Percentiles rank a stretch among this genome's conserved stretches.
Conservation (phyloP, 2,888 invertebrate species). For the Chrysomela aeneicollis region DNA sequence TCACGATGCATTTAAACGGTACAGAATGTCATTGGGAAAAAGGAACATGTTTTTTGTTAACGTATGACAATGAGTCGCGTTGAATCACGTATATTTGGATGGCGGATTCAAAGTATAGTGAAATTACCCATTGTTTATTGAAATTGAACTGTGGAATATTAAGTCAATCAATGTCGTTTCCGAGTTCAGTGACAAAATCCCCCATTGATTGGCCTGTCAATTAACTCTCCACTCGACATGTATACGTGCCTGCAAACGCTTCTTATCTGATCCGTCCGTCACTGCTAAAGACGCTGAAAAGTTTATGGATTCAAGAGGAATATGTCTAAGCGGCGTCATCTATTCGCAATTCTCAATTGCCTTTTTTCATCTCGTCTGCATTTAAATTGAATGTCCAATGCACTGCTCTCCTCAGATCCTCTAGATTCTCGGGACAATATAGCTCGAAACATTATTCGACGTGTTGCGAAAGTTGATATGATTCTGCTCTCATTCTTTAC, state of each 20-base stretch:
- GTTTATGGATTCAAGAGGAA: conserved; percentile 60
- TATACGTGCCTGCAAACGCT: conserved; percentile 62
- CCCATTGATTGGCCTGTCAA: conserved; percentile 63
- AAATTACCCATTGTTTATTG: conserved; percentile 62
- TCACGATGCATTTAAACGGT: conserved; percentile 43
- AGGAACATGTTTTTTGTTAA: conserved; percentile 41
- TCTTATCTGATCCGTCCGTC: conserved; percentile 62
- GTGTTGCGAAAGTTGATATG: neutral
- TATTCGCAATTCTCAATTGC: conserved; percentile 56
- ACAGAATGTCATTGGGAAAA: conserved; percentile 43
- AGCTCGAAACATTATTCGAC: neutral
- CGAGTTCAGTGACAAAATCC: conserved; percentile 61
- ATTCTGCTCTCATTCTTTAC: neutral
- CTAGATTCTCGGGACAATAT: neutral
- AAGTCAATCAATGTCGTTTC: conserved; percentile 61
- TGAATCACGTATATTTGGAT: conserved; percentile 56
- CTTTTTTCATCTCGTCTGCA: conserved; percentile 46
- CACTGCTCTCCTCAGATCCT: conserved; percentile 17
- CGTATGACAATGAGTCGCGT: conserved; percentile 48
- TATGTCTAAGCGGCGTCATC: conserved; percentile 58
- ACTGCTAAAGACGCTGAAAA: conserved; percentile 58
- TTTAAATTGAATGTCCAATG: conserved; percentile 47
- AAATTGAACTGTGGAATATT: conserved; percentile 60
- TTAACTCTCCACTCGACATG: conserved; percentile 61
- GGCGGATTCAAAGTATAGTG: conserved; percentile 46